Evolutionary conservation across 2,888 invertebrate genomes (phyloP).

Genomic region (Drosophila gaucha): DNA sequence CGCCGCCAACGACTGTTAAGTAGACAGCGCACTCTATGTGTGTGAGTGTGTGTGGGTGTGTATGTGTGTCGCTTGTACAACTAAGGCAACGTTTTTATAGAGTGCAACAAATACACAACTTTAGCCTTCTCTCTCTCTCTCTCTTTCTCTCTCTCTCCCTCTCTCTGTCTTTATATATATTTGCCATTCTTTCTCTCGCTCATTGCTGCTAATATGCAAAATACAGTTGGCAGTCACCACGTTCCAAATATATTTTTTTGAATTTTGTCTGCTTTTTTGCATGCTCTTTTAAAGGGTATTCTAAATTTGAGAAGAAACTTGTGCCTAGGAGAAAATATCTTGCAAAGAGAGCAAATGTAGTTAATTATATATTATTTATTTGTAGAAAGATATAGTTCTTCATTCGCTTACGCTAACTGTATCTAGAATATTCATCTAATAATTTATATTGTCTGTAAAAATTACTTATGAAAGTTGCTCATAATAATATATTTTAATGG

Average conservation of each 20-base stretch:
- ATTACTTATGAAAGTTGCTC: too few species aligned
- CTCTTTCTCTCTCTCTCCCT: background rate
- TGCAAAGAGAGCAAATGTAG: background rate
- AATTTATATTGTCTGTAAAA: too few species aligned
- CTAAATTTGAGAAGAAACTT: background rate
- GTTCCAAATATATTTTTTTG: slow-evolving; percentile 34
- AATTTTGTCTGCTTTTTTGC: background rate
- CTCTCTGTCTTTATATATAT: background rate
- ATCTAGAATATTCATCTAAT: too few species aligned
- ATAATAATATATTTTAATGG: too few species aligned
- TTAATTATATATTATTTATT: background rate
- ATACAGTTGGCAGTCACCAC: slow-evolving; percentile 60
- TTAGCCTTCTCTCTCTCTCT: background rate
- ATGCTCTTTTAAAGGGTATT: slow-evolving; percentile 4
- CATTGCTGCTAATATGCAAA: slow-evolving; percentile 69
- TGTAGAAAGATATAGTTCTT: too few species aligned
- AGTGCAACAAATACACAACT: slow-evolving; percentile 46
- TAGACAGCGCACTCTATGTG: slow-evolving; percentile 33
- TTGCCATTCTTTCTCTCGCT: background rate
- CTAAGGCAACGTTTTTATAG: slow-evolving; percentile 68
- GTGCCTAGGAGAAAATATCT: background rate
- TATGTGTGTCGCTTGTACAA: slow-evolving; percentile 39
- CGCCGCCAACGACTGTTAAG: slow-evolving; percentile 41
- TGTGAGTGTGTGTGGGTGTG: slow-evolving; percentile 3
- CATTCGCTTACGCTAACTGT: too few species aligned